Base-by-base conservation (phyloP, 1,140 invertebrate species). In the Scaptomyza graminum region DNA sequence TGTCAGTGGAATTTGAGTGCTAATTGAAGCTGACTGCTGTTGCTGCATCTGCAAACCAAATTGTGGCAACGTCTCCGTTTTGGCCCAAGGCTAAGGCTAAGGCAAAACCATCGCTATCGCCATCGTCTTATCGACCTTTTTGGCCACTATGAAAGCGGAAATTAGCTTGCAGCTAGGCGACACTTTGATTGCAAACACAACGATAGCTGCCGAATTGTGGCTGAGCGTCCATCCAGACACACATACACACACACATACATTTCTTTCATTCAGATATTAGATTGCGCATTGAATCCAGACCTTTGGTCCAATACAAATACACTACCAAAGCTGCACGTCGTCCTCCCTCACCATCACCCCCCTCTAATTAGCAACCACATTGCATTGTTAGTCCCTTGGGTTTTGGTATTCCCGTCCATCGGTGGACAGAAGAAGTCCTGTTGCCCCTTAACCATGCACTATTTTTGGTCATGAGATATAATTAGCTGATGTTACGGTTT, bases 161-260 rank as follows among this genome's bases (percentile, higher is more conserved):
- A 85, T 85, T 85, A 75, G 81, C 65, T 84, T 67, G 52, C 46
- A 64, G 74, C 65, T 28, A 44, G 70, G 71, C 62, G 62, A 77
- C 61, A 59, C 51, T 77, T 73, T 74, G 65, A 84, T 80, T 85
- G 64, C 60, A 43, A 44, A 31, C 50, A 51, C 44, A 59, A 59
- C 56, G 28, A 31, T 28, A 50, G 41, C 16, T 4, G 12, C 15
- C 15, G 5, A 22, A 4, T 39, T 15, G 7, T 9, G 50, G n/a
- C 25, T 57, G 8, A 28, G 41, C 61, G 54, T 18, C 8, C n/a
- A 39, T n/a, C 39, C 3, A 31, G 5, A 7, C 1, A 31, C 7
- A 31, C 28, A 31, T n/a, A 50, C 28, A 28, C 5, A 28, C 28
- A 28, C 1, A 31, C 28, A 31, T 31, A 31, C 28, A 31, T 31